Percentiles rank a stretch among this genome's conserved stretches.
phyloP scores from a whole-genome alignment of 2,888 invertebrate genomes.

The Linyphia triangularis region DNA sequence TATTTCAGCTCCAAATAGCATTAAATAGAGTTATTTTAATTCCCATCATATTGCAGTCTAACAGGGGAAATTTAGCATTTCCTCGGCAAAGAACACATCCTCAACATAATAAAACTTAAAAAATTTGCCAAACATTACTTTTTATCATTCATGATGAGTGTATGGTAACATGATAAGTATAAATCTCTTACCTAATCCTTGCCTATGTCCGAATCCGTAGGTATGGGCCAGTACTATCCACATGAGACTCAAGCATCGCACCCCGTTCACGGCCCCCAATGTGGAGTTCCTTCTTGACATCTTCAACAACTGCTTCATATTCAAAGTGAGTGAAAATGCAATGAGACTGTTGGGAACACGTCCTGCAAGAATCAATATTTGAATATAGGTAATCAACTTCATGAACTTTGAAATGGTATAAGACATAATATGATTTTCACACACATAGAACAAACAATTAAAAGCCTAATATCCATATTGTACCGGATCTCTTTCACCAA shows the following conservation, averaged over 20 bases:
- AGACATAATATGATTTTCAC: no score
- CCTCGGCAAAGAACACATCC: not conserved
- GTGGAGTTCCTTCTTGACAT: conserved; percentile 12
- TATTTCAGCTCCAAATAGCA: no score
- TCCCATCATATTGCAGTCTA: no score
- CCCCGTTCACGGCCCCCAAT: conserved; percentile 64
- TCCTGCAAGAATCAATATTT: conserved; percentile 12
- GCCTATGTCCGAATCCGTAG: conserved; percentile 71
- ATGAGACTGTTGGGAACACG: conserved; percentile 50
- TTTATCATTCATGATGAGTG: no score
- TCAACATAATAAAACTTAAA: not conserved
- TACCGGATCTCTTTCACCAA: no score
- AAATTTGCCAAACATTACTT: not conserved
- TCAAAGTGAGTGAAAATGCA: conserved; percentile 52
- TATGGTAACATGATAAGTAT: no score
- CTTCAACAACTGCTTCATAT: conserved; percentile 48
- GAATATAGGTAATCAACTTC: no score
- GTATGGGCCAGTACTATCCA: conserved; percentile 73
- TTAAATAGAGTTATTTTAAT: no score
- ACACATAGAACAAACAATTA: no score
- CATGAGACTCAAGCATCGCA: conserved; percentile 62
- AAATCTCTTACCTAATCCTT: conserved; percentile 56
- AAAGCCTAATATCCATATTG: no score
- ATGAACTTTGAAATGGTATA: no score
- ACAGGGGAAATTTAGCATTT: not conserved